Conservation (phyloP, 2,113 vertebrate genomes). For the Rhineura floridana region DNA sequence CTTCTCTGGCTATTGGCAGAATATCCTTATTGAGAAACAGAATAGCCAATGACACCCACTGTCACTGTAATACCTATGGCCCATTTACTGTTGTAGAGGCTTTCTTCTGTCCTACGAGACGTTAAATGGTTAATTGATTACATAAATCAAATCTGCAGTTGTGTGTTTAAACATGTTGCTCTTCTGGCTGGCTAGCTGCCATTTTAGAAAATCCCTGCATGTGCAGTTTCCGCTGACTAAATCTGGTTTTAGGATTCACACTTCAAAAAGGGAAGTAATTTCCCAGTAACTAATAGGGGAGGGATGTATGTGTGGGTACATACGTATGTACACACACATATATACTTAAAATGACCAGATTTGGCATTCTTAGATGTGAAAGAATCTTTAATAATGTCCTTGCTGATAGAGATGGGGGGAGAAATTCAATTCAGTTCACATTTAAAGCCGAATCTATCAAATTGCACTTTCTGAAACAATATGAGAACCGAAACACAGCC, state of each 20-base stretch:
- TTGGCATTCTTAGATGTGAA: background rate
- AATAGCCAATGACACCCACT: background rate
- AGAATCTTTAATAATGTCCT: background rate
- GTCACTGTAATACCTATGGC: background rate
- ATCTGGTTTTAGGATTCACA: background rate
- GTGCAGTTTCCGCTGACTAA: background rate
- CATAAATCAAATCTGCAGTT: background rate
- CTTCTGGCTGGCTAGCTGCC: background rate
- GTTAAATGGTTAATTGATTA: background rate
- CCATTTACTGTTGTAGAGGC: background rate
- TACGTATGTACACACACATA: background rate
- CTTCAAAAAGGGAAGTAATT: background rate
- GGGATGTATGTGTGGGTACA: no score
- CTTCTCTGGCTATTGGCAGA: background rate
- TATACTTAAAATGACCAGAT: no score
- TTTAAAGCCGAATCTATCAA: no score
- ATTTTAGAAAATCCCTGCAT: background rate
- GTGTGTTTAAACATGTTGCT: background rate
- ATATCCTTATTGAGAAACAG: background rate
- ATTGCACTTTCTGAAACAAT: no score
- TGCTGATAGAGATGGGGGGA: no score
- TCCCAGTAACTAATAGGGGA: background rate
- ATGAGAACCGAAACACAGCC: no score
- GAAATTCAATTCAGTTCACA: no score
- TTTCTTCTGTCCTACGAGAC: background rate